Conservation (phyloP, 2,113 vertebrate species). For the Zapus hudsonius region DNA sequence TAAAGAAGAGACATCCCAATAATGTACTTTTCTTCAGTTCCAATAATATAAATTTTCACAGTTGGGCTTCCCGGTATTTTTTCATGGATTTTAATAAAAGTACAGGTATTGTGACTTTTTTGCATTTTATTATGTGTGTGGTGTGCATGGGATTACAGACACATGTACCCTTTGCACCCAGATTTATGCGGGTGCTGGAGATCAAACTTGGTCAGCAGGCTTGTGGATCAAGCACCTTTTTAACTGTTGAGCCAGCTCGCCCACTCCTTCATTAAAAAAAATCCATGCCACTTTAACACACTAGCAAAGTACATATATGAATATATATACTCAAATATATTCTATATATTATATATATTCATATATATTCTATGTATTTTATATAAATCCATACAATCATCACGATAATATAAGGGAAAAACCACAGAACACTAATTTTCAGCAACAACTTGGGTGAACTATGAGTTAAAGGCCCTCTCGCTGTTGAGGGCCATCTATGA, state of each 20-base stretch:
- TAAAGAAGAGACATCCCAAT: conserved; percentile 90
- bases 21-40: conserved; percentile 88
- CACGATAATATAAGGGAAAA: neutral
- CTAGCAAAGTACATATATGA: too few relatives aligned
- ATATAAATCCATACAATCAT: neutral
- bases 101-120: neutral
- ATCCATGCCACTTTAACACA: neutral
- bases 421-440: neutral
- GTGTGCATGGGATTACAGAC: too few relatives aligned
- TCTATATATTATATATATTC: too few relatives aligned
- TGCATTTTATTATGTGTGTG: too few relatives aligned
- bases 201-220: too few relatives aligned
- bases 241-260: too few relatives aligned
- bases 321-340: too few relatives aligned
- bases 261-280: neutral
- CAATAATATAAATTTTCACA: too few relatives aligned
- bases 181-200: too few relatives aligned
- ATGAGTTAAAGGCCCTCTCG: neutral
- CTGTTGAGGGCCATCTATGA: neutral
- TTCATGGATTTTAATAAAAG: conserved; percentile 33
- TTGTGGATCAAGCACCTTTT: too few relatives aligned
- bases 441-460: neutral
- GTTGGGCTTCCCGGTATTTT: conserved; percentile 75
- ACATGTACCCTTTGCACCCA: too few relatives aligned
- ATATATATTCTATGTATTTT: too few relatives aligned